Base-by-base conservation (phyloP, 2,797 vertebrate genomes). In the Chrysolophus pictus region DNA sequence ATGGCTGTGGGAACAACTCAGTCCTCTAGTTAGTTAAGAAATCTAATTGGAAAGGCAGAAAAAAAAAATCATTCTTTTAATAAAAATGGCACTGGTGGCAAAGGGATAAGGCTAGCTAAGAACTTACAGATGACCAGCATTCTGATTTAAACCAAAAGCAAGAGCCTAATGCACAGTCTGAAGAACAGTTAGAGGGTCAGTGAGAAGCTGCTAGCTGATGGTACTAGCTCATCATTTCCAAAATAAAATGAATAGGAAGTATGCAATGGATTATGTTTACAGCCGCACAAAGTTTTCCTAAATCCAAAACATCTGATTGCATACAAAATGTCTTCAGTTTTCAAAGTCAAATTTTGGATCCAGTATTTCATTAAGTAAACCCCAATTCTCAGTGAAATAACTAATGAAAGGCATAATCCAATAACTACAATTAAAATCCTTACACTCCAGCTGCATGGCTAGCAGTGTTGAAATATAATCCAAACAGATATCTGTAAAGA, bases 81-180 rank as follows among this genome's bases (percentile, higher is more conserved):
- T 2, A 62, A 17, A 14, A 65, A 60, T 1, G 6, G 26, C 13
- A 21, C 9, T 11, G 3, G 14, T 42, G 23, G 47, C 47, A 49
- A 49, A 39, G 23, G 60, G 26, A 44, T 55, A 11, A 58, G 31
- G 3, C 18, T 46, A 12, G 6, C 26, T 49, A 47, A 41, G 35
- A 59, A 9, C 33, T 37, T 47, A 24, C 3, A 56, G 7, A 21
- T 55, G 37, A 58, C 1, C 2, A 31, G n/a, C 41, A 62, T 21
- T 46, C 31, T 59, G 26, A 65, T 23, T 44, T 18, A 41, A 35
- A 35, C 24, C 64, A 75, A 44, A 65, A 78, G 14, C 10, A 3
- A 62, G 37, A 73, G 17, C 17, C 56, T 35, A 37, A 35, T 6
- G 12, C 3, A 7, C 6, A 0, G 0, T 7, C 2, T 64, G 37